Conservation (phyloP, 2,797 vertebrate species). For the Cuculus canorus region DNA sequence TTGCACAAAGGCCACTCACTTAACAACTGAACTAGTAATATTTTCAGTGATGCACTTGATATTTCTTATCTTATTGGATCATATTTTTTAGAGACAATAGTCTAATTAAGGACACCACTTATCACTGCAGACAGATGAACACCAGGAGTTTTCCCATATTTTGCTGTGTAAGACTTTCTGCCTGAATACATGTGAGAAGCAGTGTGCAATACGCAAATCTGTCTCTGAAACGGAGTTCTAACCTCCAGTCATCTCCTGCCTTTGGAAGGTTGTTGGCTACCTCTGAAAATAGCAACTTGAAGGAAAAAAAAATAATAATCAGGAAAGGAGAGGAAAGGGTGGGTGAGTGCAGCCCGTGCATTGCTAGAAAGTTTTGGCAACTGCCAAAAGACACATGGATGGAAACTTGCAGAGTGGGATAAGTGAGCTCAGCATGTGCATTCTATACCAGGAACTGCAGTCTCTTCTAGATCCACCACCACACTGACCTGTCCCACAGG, state of each 20-base stretch:
- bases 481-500: accelerated
- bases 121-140: slow-evolving; percentile 14
- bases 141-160: neutral
- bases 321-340: neutral
- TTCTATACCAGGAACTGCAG: accelerated
- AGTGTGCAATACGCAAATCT: neutral
- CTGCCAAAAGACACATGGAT: neutral
- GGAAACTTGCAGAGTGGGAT: neutral
- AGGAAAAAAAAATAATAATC: neutral
- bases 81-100: neutral
- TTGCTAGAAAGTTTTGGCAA: neutral
- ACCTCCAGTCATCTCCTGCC: neutral
- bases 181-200: neutral
- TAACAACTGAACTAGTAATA: neutral
- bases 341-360: neutral
- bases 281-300: neutral
- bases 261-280: neutral
- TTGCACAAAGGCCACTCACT: neutral
- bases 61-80: neutral
- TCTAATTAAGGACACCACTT: neutral
- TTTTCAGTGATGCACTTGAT: neutral
- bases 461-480: neutral
- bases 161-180: slow-evolving; percentile 21
- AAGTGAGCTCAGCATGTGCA: neutral
- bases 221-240: neutral